phyloP scores from a whole-genome alignment of 2,797 vertebrate genomes.

The Carduelis carduelis region DNA sequence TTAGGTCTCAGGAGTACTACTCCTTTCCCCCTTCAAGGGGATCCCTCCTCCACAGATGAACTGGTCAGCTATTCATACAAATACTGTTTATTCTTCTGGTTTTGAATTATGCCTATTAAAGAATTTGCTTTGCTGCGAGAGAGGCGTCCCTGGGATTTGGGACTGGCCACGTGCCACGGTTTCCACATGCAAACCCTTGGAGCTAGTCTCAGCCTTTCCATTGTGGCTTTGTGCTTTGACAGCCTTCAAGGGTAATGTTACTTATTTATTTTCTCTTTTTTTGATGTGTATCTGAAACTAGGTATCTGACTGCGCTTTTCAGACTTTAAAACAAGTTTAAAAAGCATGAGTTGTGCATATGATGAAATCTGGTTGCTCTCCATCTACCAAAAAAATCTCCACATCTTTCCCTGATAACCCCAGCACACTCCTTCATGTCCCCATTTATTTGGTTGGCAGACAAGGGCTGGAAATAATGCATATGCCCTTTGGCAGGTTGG shows the following conservation, averaged over 20 bases:
- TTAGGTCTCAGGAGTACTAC: constrained; percentile 11
- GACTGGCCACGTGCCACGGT: not conserved
- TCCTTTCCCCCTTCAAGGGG: not conserved
- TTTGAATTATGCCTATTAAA: constrained; percentile 52
- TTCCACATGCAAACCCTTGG: constrained; percentile 36
- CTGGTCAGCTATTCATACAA: constrained; percentile 41
- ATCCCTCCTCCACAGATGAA: constrained; percentile 52
- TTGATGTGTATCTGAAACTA: not conserved
- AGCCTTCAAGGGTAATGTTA: not conserved
- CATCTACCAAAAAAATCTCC: not conserved
- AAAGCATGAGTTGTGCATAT: fast-evolving
- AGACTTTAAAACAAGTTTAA: not conserved
- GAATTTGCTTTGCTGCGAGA: constrained; percentile 23
- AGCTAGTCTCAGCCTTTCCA: constrained; percentile 38
- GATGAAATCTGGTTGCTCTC: not conserved
- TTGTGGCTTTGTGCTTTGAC: not conserved
- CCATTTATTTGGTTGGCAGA: not conserved
- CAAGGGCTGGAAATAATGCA: not conserved
- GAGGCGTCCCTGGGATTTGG: not conserved
- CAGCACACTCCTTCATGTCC: not conserved
- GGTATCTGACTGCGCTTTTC: not conserved
- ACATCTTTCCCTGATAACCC: not conserved
- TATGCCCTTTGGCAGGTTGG: fast-evolving
- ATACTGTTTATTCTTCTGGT: constrained; percentile 53
- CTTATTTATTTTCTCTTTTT: not conserved